Base-by-base conservation (phyloP, 2,113 vertebrate genomes). In the Uria aalge region DNA sequence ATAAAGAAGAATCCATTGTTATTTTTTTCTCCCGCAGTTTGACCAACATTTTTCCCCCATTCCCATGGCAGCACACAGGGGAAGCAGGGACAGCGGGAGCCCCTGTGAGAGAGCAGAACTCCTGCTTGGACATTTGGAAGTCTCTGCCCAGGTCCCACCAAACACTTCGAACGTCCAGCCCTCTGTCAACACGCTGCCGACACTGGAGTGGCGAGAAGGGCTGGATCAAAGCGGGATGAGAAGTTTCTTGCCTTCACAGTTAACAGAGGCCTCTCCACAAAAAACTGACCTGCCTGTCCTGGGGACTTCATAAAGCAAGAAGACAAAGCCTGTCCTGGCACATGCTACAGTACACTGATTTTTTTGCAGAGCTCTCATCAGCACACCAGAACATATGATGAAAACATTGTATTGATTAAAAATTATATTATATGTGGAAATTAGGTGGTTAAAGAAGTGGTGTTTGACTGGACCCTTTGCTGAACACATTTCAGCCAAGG, bases 401-500 rank as follows among this genome's bases (percentile, higher is more conserved):
- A 52, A 50, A 24, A 2, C 7, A 34, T 4, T 55, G 18, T 24
- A 72, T 30, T 82, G 64, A 91, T 91, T 76, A 57, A 85, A 94
- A 94, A 57, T 41, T 41, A 34, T 23, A 68, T 53, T 75, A 56
- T 20, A 41, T 5, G 11, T 63, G 66, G 50, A 95, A 94, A 90
- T 85, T 27, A 82, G 23, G 62, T 59, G 48, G 71, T 66, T 91
- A 88, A 88, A 8, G 17, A 91, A 78, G 9, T 40, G 21, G 29
- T 48, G 12, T 64, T 81, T 59, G 50, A 68, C 45, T 67, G 53
- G 74, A 79, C 69, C 15, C 52, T 95, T 85, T 85, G 43, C 30
- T 94, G 80, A 94, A 53, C 53, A 57, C 29, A 55, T 87, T 94
- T 78, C 45, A 92, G 57, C 20, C 45, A 85, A 29, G 8, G 62